Conservation (phyloP, 2,888 invertebrate genomes). For the Temnothorax ravouxi region DNA sequence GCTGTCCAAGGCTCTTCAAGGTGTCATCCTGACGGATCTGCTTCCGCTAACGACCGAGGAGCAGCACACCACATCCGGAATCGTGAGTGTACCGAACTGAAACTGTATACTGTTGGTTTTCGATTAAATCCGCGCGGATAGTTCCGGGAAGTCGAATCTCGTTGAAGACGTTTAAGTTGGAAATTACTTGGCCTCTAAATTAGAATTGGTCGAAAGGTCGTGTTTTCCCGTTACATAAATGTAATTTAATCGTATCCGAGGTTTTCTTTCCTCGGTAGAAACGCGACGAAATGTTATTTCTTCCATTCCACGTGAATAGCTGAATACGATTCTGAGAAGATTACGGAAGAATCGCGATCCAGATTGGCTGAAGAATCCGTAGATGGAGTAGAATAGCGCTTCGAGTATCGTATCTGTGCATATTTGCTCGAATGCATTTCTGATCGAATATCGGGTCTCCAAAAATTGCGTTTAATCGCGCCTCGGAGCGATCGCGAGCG, state of each 20-base stretch:
- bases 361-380: constrained; percentile 27
- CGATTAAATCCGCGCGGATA: constrained; percentile 20
- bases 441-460: constrained; percentile 7
- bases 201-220: constrained; percentile 6
- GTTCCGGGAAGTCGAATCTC: constrained; percentile 5
- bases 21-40: constrained; percentile 95
- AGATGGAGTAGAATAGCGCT: neutral
- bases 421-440: neutral
- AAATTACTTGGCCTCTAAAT: neutral
- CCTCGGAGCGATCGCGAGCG: constrained; percentile 35
- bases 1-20: constrained; percentile 93
- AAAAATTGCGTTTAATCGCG: constrained; percentile 57
- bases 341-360: constrained; percentile 27
- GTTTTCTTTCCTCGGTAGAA: neutral
- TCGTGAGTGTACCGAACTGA: constrained; percentile 89
- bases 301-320: neutral
- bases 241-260: neutral
- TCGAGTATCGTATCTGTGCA: neutral
- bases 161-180: neutral
- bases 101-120: neutral
- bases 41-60: constrained; percentile 95
- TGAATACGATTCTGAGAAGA: constrained; percentile 21
- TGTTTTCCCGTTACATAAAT: neutral
- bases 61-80: constrained; percentile 94
- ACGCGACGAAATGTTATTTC: constrained; percentile 15